Evolutionary conservation across 2,113 vertebrate genomes (phyloP), one percentile per base, ranked within the genome.

Genomic region (Monarcha castaneiventris): DNA sequence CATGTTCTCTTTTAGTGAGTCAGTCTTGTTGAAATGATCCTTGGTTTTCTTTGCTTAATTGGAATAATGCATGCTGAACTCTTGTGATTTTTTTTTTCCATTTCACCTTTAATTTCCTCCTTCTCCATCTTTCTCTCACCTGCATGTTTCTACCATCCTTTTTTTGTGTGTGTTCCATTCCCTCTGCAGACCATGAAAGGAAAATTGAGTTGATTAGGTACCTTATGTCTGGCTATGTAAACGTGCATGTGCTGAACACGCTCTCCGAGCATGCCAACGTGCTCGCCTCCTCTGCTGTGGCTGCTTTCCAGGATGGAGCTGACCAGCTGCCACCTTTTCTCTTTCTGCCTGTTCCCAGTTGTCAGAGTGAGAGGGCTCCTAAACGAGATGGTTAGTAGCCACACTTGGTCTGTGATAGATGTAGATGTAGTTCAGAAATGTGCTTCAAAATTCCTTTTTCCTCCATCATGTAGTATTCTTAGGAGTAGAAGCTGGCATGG

Each of bases 131-230:
- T 83, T 66, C 37, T 75, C 49, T 84, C 73, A 84, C 90, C 87
- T 96, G 75, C 89, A 84, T 87, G 7, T 84, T 86, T 94, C 93
- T 66, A 62, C 87, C 93, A 73, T n/a, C n/a, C 88, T 93, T 61
- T 61, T 95, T 96, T 30, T 92, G 46, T 87, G 69, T 95, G 77
- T 91, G 90, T 87, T 95, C 90, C 86, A 43, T 83, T 96, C 78
- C 87, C 55, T 96, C 91, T 97, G 90, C 97, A 99, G 99, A 99
- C 98, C 97, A 99, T 93, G 98, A 99, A 73, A 98, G 98, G 98
- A 99, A 99, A 97, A 99, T 99, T 94, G 98, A 98, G 93, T 96
- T 99, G 97, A 96, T 99, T 96, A 98, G 98, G 91, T 99, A 99
- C 98, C 98, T 99, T 43, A 97, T 99, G 98, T 99, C 98, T 90